Evolutionary conservation across 2,113 vertebrate genomes (phyloP).

Genomic region (Gnathonemus echidnorhynchus): DNA sequence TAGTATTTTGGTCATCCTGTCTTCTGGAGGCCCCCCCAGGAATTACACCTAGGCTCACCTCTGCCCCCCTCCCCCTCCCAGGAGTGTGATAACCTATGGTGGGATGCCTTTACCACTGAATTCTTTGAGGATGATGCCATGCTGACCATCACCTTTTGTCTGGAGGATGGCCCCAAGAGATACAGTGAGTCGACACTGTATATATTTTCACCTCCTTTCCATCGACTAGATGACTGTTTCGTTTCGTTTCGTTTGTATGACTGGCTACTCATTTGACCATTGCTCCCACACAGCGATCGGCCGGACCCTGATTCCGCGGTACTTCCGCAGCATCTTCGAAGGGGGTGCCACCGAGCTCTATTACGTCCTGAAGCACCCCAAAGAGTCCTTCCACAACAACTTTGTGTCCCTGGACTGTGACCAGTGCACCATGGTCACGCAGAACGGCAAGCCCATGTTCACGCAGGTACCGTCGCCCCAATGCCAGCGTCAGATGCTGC

Average conservation of each 20-base stretch:
- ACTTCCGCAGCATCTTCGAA: conserved; percentile 97
- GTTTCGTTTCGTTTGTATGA: background rate
- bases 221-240: background rate
- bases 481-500: conserved; percentile 56
- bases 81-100: conserved; percentile 99
- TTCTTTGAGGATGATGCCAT: conserved; percentile 98
- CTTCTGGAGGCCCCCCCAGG: background rate
- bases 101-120: conserved; percentile 97
- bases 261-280: background rate
- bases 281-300: conserved; percentile 74
- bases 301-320: conserved; percentile 94
- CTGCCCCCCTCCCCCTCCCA: conserved; percentile 31
- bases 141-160: conserved; percentile 96
- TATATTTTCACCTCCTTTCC: background rate
- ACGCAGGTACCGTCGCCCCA: conserved; percentile 69
- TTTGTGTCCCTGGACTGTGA: conserved; percentile 95
- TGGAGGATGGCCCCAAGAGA: conserved; percentile 98
- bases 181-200: conserved; percentile 73
- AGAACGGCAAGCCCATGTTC: conserved; percentile 97
- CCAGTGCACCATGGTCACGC: conserved; percentile 98
- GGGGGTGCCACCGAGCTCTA: conserved; percentile 94
- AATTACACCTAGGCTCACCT: background rate
- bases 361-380: conserved; percentile 94
- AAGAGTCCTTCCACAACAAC: conserved; percentile 98
- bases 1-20: background rate